Evolutionary conservation across 1,140 invertebrate genomes (phyloP), one percentile per base, ranked within the genome.

Genomic region (Oscheius sp.): DNA sequence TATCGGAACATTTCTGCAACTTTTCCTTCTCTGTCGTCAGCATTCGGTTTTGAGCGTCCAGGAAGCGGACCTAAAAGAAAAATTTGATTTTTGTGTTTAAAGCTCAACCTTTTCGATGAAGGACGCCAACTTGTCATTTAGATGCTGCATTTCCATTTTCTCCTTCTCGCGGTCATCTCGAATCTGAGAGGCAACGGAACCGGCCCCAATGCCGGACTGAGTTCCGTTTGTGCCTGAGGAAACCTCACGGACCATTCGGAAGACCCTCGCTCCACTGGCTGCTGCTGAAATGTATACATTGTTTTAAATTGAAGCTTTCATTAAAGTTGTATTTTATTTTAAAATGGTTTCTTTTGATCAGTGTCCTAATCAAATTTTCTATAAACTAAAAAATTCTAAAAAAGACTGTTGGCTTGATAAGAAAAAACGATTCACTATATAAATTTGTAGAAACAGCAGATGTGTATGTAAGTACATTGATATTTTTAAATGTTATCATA

Each of bases 21-120:
- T 79, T 77, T 65, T 86, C 84, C 45, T 86, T 74, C 73, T 87
- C 86, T 3, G 82, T 78, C 34, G 82, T 84, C 29, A 87, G 76
- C 67, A 86, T 86, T 66, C 84, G 79, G 77, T 85, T 86, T 74
- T 86, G 85, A 29, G 86, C 87, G 63, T 87, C 87, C 34, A 87
- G 77, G 62, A 86, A 87, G 42, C 87, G 80, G n/a, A 87, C 86
- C 58, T 87, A 79, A n/a, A n/a, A n/a, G 38, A 42, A 7, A 55
- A 55, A 26, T 55, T 55, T n/a, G 10, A n/a, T 42, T 42, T 42
- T 55, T 55, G 49, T 55, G n/a, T 55, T 13, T 4, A 7, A 23
- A 23, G 15, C 23, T 26, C 49, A 7, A 55, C 49, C 28, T 55
- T 55, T 71, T 87, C 87, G 73, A 87, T 87, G 79, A 87, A 87